A percentile compares a stretch with the other conserved stretches of the same genome.
phyloP scores from a whole-genome alignment of 2,113 vertebrate genomes.

The Corythoichthys intestinalis region DNA sequence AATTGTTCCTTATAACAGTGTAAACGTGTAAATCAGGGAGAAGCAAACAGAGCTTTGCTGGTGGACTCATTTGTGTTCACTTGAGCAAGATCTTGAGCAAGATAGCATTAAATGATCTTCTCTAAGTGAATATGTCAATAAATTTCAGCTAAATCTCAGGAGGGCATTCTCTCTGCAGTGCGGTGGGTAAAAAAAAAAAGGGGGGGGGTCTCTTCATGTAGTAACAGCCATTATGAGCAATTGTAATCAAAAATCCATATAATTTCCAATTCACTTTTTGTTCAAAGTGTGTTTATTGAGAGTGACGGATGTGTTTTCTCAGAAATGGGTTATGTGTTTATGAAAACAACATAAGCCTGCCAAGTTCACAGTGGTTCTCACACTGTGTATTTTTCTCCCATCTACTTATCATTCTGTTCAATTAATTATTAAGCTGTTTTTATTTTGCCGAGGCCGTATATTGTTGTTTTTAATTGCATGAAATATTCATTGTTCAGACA shows the following conservation, averaged over 20 bases:
- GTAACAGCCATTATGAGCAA: conserved; percentile 67
- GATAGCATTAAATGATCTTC: conserved; percentile 54
- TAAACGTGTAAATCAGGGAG: not conserved
- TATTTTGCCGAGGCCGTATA: conserved; percentile 69
- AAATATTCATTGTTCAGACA: conserved; percentile 76
- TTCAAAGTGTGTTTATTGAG: conserved; percentile 57
- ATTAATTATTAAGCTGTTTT: conserved; percentile 81
- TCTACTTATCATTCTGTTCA: conserved; percentile 76
- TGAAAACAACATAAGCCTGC: conserved; percentile 69
- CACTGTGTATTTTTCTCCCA: conserved; percentile 57
- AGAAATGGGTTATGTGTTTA: conserved; percentile 70
- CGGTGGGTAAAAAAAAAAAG: conserved; percentile 33
- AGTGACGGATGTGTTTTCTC: conserved; percentile 73
- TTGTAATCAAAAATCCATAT: conserved; percentile 73
- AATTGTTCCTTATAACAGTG: not conserved
- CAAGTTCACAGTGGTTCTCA: conserved; percentile 64
- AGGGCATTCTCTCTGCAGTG: conserved; percentile 48
- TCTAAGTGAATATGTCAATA: conserved; percentile 63
- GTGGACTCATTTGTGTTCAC: conserved; percentile 25
- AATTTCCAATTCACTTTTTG: conserved; percentile 63
- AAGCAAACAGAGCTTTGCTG: conserved; percentile 1
- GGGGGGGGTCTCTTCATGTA: conserved; percentile 13
- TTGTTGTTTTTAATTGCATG: conserved; percentile 78
- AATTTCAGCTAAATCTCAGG: conserved; percentile 46
- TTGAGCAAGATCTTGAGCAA: conserved; percentile 19